These are phyloP conservation scores for Spodoptera frugiperda DNA, from an alignment of 1,140 invertebrate genomes.

Conservation along the genomic window DNA sequence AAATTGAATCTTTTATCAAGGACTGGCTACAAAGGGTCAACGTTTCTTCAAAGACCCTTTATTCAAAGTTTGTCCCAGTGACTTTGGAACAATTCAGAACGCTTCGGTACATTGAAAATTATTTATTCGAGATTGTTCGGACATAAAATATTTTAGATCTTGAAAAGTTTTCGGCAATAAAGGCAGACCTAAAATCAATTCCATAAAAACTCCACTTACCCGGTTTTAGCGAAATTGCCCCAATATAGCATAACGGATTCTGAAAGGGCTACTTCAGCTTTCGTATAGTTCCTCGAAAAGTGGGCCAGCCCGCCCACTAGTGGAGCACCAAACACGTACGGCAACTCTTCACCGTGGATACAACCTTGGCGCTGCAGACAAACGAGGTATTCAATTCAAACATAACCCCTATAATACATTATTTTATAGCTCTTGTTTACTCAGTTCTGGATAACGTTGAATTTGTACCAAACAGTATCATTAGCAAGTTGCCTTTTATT, in stretches of 20 bases:
- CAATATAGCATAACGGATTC: conserved; percentile 97
- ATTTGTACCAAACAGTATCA: background rate
- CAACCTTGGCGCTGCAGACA: conserved; percentile 90
- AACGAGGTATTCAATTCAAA: background rate
- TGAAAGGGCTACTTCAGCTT: conserved; percentile 93
- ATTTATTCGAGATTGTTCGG: too few species aligned
- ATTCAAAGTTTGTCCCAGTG: conserved; percentile 5
- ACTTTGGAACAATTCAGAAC: background rate
- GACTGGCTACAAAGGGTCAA: background rate
- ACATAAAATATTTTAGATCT: too few species aligned
- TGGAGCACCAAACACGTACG: conserved; percentile 94
- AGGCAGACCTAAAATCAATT: background rate
- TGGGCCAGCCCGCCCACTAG: conserved; percentile 90
- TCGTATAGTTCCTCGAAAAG: conserved; percentile 95
- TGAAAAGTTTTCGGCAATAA: background rate
- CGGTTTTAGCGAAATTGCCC: conserved; percentile 97
- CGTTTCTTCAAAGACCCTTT: conserved; percentile 11
- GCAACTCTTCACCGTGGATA: conserved; percentile 95
- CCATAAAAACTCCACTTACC: conserved; percentile 88
- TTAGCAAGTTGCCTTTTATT: conserved; percentile 14
- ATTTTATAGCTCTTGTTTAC: background rate
- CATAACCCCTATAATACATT: background rate
- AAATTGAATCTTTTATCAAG: conserved; percentile 9
- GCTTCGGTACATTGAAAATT: background rate
- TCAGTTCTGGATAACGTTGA: too few species aligned